Conservation (phyloP, 2,888 invertebrate species). For the Drosophila longiperda region DNA sequence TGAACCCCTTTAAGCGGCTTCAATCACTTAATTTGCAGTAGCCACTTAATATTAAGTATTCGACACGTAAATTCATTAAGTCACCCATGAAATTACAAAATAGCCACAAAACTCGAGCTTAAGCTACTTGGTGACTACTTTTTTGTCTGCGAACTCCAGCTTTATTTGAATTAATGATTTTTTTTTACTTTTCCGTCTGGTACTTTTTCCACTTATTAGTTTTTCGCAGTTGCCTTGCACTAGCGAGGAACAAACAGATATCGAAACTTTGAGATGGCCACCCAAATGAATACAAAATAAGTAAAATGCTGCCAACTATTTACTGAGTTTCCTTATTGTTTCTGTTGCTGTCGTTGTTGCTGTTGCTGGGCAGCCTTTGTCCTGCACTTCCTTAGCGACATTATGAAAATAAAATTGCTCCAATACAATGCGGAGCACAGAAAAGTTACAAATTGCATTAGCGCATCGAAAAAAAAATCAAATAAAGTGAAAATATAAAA, state of each 20-base stretch:
- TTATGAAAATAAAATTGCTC: conserved; percentile 45
- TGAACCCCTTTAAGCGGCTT: neutral
- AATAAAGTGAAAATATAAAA: conserved; percentile 31
- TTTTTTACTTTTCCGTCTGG: conserved; percentile 14
- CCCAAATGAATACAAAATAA: conserved; percentile 49
- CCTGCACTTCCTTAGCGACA: conserved; percentile 46
- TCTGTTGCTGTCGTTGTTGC: conserved; percentile 18
- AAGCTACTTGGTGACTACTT: conserved; percentile 37
- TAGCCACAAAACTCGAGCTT: conserved; percentile 13
- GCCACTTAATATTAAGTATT: conserved; percentile 32
- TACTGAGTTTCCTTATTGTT: conserved; percentile 42
- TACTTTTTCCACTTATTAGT: conserved; percentile 13
- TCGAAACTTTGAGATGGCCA: conserved; percentile 20
- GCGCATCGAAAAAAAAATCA: conserved; percentile 23
- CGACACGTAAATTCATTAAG: conserved; percentile 45
- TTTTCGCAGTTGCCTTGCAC: conserved; percentile 8
- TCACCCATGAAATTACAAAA: conserved; percentile 7
- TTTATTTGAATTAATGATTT: conserved; percentile 49
- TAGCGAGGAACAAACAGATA: conserved; percentile 16
- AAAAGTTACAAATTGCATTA: conserved; percentile 76
- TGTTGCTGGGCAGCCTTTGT: conserved; percentile 40
- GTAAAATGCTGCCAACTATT: conserved; percentile 49
- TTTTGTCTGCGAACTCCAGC: conserved; percentile 12
- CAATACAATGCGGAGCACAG: conserved; percentile 51
- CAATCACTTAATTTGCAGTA: conserved; percentile 10